Percentiles rank a stretch among this genome's conserved stretches.
Conservation (phyloP, 1,140 invertebrate species). For the Cherax quadricarinatus region DNA sequence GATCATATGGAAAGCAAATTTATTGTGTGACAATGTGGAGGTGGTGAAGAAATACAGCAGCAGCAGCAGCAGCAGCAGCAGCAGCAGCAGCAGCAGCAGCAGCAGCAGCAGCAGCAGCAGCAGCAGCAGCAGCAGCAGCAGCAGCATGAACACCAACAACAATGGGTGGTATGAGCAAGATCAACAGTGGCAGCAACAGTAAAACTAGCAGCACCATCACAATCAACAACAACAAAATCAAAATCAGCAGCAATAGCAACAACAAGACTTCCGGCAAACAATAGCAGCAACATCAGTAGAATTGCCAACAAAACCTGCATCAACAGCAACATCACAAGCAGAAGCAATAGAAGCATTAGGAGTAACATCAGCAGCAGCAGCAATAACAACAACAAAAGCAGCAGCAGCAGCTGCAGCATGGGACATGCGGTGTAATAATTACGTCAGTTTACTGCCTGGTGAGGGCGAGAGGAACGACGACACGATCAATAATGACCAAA, state of each 20-base stretch:
- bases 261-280: not conserved
- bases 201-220: not conserved
- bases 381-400: not conserved
- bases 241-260: not conserved
- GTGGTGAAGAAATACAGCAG: too few relatives aligned
- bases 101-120: too few relatives aligned
- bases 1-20: not conserved
- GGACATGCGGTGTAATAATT: not conserved
- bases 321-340: too few relatives aligned
- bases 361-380: too few relatives aligned
- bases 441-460: not conserved
- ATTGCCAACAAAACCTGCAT: too few relatives aligned
- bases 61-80: too few relatives aligned
- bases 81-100: too few relatives aligned
- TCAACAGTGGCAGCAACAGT: not conserved
- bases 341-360: too few relatives aligned
- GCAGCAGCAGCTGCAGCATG: not conserved
- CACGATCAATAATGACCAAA: constrained; percentile 20
- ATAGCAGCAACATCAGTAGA: not conserved
- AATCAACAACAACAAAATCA: not conserved
- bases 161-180: too few relatives aligned
- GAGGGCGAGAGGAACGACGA: not conserved
- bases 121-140: too few relatives aligned
- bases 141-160: too few relatives aligned
- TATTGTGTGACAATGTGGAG: not conserved